Conservation (phyloP, 2,113 vertebrate species). For the Rattus rattus region DNA sequence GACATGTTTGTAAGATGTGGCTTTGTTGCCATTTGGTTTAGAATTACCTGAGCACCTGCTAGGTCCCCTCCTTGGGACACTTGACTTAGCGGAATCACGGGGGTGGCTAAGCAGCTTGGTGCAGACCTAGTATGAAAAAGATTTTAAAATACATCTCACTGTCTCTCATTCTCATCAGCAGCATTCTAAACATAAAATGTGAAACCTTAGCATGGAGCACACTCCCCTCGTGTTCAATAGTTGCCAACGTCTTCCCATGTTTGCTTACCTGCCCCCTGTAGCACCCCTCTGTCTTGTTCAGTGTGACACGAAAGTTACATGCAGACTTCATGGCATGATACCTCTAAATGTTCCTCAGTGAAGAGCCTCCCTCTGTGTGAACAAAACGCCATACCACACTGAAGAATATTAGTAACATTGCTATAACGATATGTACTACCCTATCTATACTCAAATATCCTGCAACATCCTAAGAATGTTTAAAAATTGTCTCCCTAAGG, state of each 20-base stretch:
- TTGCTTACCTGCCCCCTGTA: not conserved
- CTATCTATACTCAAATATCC: not conserved
- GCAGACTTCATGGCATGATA: not conserved
- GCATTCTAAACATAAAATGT: not conserved
- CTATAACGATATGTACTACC: not conserved
- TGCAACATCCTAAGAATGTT: not conserved
- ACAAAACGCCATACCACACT: not conserved
- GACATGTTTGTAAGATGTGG: not conserved
- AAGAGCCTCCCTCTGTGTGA: not conserved
- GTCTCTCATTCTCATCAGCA: not conserved
- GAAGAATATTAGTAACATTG: not conserved
- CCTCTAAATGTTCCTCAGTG: not conserved
- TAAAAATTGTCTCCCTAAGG: not conserved
- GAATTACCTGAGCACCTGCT: too few relatives aligned
- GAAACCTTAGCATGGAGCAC: not conserved
- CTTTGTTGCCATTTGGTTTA: constrained; percentile 23
- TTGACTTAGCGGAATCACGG: not conserved
- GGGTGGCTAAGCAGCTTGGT: not conserved
- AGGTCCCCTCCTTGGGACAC: not conserved
- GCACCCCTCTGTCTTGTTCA: not conserved
- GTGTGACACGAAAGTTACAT: not conserved
- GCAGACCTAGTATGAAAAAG: not conserved
- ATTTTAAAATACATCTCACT: not conserved
- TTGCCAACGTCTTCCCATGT: not conserved
- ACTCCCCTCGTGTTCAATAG: not conserved